These are phyloP conservation scores for Dorcus hopei DNA, from an alignment of 2,888 invertebrate genomes.

Conservation along the genomic window DNA sequence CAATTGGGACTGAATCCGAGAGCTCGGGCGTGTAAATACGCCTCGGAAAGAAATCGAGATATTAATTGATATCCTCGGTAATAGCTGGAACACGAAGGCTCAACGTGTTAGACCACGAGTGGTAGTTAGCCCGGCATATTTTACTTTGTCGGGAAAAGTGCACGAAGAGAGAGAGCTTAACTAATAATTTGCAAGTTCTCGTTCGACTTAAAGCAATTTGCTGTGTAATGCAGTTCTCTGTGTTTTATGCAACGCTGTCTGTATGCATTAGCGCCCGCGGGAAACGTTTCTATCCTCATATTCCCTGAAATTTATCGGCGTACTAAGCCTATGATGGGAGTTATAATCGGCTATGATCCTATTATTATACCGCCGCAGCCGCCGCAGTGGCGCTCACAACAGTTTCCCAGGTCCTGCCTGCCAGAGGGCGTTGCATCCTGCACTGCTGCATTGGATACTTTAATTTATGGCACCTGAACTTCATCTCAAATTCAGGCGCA, in stretches of 20 bases:
- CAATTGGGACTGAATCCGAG: too few relatives aligned
- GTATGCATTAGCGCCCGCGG: constrained; percentile 22
- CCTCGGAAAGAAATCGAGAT: too few relatives aligned
- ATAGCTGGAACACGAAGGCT: too few relatives aligned
- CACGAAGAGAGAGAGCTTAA: constrained; percentile 11
- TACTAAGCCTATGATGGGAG: constrained; percentile 47
- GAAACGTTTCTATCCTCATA: constrained; percentile 30
- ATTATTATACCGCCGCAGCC: constrained; percentile 43
- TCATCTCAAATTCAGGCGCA: constrained; percentile 2
- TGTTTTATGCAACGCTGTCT: constrained; percentile 24
- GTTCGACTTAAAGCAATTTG: constrained; percentile 29
- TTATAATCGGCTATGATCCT: constrained; percentile 48
- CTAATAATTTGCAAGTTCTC: constrained; percentile 24
- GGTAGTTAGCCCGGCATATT: not conserved
- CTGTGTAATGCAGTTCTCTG: constrained; percentile 22
- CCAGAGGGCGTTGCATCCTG: constrained; percentile 6
- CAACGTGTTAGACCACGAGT: too few relatives aligned
- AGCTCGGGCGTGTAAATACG: too few relatives aligned
- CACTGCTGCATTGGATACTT: constrained; percentile 3
- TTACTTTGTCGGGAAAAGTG: not conserved
- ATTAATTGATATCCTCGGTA: too few relatives aligned
- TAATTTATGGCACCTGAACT: constrained; percentile 15
- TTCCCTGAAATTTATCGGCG: constrained; percentile 43
- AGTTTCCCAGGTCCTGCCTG: constrained; percentile 4
- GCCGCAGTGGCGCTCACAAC: constrained; percentile 13